Percentiles rank a stretch among this genome's conserved stretches.
Evolutionary conservation across 2,113 vertebrate genomes (phyloP).

Genomic region (Pithys albifrons): DNA sequence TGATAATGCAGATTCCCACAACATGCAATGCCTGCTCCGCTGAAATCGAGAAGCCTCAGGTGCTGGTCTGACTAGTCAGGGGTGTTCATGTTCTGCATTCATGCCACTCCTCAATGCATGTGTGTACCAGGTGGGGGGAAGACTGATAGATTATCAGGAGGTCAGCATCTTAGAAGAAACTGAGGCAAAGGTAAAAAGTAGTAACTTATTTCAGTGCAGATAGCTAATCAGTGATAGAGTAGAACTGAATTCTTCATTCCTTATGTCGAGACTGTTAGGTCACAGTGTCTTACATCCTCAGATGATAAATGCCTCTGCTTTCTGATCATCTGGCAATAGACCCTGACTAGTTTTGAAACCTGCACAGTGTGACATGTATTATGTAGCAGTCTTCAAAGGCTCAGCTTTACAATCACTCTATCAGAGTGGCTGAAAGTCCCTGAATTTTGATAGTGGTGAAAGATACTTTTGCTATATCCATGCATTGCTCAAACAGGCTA

Average conservation of each 20-base stretch:
- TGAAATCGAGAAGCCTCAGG: neutral
- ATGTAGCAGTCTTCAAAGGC: neutral
- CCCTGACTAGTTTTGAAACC: neutral
- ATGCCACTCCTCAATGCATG: neutral
- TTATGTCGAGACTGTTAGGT: neutral
- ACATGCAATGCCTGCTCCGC: neutral
- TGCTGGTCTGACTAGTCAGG: neutral
- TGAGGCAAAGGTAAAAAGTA: neutral
- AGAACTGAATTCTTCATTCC: neutral
- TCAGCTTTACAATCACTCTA: neutral
- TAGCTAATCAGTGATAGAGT: neutral
- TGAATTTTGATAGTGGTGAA: neutral
- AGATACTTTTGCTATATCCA: neutral
- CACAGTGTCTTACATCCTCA: neutral
- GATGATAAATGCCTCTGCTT: neutral
- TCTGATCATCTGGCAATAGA: neutral
- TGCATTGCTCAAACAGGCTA: neutral
- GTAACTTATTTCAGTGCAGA: neutral
- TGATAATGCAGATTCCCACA: slow-evolving; percentile 5
- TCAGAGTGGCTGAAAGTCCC: neutral
- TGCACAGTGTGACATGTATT: neutral
- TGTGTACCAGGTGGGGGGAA: neutral
- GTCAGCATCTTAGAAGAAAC: neutral
- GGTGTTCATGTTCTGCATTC: neutral
- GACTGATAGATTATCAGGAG: neutral